Conservation (phyloP, 1,140 invertebrate species). For the Nebria ingens region DNA sequence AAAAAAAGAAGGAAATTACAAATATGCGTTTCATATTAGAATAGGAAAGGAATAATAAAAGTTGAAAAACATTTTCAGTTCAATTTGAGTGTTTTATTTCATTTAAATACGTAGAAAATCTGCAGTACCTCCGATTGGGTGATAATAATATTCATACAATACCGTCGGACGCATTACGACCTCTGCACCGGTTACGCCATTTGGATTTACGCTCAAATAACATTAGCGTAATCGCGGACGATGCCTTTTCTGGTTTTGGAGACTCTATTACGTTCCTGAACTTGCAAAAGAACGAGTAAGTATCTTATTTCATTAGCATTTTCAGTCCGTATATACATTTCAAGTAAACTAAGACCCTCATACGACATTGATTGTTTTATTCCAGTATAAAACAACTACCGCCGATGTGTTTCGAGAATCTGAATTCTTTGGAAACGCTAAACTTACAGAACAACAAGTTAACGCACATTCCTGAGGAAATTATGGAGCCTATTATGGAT, state of each 20-base stretch:
- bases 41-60: no score
- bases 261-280: slow-evolving; percentile 85
- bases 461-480: slow-evolving; percentile 67
- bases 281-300: slow-evolving; percentile 83
- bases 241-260: slow-evolving; percentile 82
- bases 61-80: no score
- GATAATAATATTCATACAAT: slow-evolving; percentile 76
- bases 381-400: slow-evolving; percentile 68
- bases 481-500: slow-evolving; percentile 79
- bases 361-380: slow-evolving; percentile 16
- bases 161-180: slow-evolving; percentile 67
- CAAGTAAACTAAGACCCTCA: no score
- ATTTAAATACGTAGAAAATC: slow-evolving; percentile 53
- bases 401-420: slow-evolving; percentile 67
- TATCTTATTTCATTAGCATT: no score
- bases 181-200: slow-evolving; percentile 73
- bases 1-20: no score
- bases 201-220: slow-evolving; percentile 80
- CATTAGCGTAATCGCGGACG: slow-evolving; percentile 68
- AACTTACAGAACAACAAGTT: slow-evolving; percentile 83
- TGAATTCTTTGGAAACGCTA: slow-evolving; percentile 79
- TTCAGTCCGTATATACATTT: no score
- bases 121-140: slow-evolving; percentile 77
- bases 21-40: no score
- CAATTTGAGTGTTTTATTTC: no score